Percentiles rank a stretch among this genome's conserved stretches.
These are phyloP conservation scores for Drosophila bifasciata DNA, from an alignment of 1,140 invertebrate genomes.

Conservation along the genomic window DNA sequence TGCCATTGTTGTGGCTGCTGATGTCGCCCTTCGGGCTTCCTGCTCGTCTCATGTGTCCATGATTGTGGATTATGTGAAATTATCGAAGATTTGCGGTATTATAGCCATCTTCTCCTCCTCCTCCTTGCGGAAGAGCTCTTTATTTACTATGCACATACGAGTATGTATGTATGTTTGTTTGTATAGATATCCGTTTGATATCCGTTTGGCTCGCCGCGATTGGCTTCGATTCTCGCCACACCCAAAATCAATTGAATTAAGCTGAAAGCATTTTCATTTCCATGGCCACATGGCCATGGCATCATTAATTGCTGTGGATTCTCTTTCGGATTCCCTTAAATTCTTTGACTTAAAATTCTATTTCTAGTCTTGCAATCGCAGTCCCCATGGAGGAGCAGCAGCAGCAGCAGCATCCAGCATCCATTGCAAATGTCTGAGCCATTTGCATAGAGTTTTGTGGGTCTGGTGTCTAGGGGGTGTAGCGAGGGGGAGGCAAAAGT, in stretches of 20 bases:
- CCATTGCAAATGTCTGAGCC: slow-evolving; percentile 59
- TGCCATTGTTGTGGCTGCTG: slow-evolving; percentile 27
- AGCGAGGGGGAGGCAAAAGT: slow-evolving; percentile 56
- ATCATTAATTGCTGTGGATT: slow-evolving; percentile 35
- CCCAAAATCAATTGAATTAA: slow-evolving; percentile 37
- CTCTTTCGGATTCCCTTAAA: neutral
- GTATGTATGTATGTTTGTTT: slow-evolving; percentile 41
- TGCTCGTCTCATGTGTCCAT: slow-evolving; percentile 9
- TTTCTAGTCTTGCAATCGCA: slow-evolving; percentile 31
- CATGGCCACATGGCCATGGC: slow-evolving; percentile 30
- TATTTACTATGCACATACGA: slow-evolving; percentile 3
- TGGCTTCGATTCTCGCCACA: slow-evolving; percentile 7
- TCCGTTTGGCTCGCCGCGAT: slow-evolving; percentile 12
- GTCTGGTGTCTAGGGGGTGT: no score
- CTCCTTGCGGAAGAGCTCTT: slow-evolving; percentile 36
- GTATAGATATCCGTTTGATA: slow-evolving; percentile 14
- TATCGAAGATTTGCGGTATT: slow-evolving; percentile 73
- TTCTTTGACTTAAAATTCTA: slow-evolving; percentile 30
- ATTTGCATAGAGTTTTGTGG: slow-evolving; percentile 53
- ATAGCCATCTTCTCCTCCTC: slow-evolving; percentile 61
- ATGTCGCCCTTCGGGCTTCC: slow-evolving; percentile 10
- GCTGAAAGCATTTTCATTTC: slow-evolving; percentile 36
- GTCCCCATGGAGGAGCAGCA: slow-evolving; percentile 35
- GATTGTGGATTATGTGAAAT: slow-evolving; percentile 67
- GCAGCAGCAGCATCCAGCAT: slow-evolving; percentile 29